Base-by-base conservation (phyloP, 1,140 invertebrate species). In the Atopsyche davidsoni region DNA sequence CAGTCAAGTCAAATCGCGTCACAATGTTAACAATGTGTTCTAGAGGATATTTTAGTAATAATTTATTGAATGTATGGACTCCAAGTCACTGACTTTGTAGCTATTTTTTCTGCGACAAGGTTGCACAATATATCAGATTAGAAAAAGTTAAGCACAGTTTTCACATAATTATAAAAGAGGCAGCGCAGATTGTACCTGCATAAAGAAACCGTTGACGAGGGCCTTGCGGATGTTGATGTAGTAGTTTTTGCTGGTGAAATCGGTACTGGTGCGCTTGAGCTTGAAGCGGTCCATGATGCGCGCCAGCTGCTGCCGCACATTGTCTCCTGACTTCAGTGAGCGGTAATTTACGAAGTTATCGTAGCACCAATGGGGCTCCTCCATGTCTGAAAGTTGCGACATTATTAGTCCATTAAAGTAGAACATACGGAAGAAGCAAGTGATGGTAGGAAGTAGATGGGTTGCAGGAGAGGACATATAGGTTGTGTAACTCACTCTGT, bases 291-390 rank as follows among this genome's bases (percentile, higher is more conserved):
- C 80, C 80, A 82, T 82, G 32, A 82, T 82, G 46, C 80, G 65
- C 18, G 79, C 79, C 51, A 82, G 68, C 55, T 82, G 80, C 53
- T 81, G 78, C n/a, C 80, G 65, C 3, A 82, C 80, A 63, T 82
- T 82, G 60, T 82, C 80, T 0, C 79, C 80, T 0, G 79, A 96
- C 72, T 99, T 99, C 19, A 99, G 71, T 2, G 96, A 98, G 57
- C 96, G 83, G 72, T 93, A 99, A 76, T 99, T 99, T 43, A 99
- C 87, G 66, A 98, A 99, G 73, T 99, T 98, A 63, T 99, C 94
- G 61, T 98, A 99, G 70, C 96, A 99, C 96, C 96, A 99, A 67
- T 94, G 89, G 0, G 89, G 85, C 73, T 97, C 93, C 73, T 98
- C 92, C 76, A 75, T 75, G 55, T 76, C 76, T 77, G 64, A 1